Conservation (phyloP, 2,797 vertebrate species). For the Loriculus beryllinus region DNA sequence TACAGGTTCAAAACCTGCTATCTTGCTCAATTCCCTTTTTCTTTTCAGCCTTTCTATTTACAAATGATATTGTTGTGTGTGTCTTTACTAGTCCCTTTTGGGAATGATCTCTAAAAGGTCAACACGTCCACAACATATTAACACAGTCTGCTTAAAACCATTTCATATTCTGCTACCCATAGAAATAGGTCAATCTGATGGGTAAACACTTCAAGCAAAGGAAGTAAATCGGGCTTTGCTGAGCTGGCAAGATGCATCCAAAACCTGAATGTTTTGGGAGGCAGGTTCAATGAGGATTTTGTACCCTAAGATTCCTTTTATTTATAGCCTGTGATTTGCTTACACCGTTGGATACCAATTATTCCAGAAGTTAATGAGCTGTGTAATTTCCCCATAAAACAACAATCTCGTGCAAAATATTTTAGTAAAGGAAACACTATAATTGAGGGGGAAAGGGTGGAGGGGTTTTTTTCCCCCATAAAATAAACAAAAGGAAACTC, state of each 20-base stretch:
- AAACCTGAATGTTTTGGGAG: not conserved
- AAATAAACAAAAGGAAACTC: slow-evolving; percentile 24
- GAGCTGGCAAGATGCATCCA: not conserved
- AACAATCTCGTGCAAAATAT: slow-evolving; percentile 24
- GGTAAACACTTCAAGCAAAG: not conserved
- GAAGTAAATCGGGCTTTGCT: not conserved
- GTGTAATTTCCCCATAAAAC: slow-evolving; percentile 39
- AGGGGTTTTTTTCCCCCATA: not conserved
- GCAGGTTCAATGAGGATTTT: not conserved
- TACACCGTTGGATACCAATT: slow-evolving; percentile 24
- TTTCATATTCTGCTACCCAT: not conserved
- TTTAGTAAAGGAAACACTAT: slow-evolving; percentile 14
- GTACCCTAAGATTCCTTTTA: slow-evolving; percentile 11
- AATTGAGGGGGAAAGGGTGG: not conserved
- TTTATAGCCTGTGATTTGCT: slow-evolving; percentile 34
- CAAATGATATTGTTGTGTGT: not conserved
- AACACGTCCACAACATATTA: not conserved
- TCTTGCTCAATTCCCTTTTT: not conserved
- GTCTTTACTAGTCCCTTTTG: not conserved
- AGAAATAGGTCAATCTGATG: not conserved
- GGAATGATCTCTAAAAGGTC: not conserved
- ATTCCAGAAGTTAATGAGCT: slow-evolving; percentile 22
- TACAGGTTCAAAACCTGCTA: not conserved
- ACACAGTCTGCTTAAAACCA: not conserved
- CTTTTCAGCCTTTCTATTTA: not conserved